Percentiles rank a stretch among this genome's conserved stretches.
phyloP scores from a whole-genome alignment of 2,797 vertebrate genomes.

The Picus viridis region DNA sequence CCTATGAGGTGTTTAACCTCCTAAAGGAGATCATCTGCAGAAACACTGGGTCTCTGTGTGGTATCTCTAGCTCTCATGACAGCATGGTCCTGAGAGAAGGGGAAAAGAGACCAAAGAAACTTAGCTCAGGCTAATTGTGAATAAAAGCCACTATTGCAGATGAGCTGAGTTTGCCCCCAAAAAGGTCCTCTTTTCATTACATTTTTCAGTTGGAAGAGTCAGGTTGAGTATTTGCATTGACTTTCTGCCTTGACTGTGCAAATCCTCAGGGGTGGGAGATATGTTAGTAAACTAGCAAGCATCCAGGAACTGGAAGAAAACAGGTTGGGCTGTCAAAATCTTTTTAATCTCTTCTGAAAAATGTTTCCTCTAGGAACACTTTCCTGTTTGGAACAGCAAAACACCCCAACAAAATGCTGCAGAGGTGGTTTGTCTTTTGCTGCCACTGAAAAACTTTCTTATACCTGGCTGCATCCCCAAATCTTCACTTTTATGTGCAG shows the following conservation, averaged over 20 bases:
- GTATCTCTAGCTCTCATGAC: not conserved
- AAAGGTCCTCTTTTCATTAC: not conserved
- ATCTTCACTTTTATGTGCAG: not conserved
- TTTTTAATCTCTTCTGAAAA: slow-evolving; percentile 35
- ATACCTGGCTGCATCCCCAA: not conserved
- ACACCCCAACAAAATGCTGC: not conserved
- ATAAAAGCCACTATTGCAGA: not conserved
- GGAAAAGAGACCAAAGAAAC: not conserved
- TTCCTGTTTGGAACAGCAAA: not conserved
- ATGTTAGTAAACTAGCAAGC: slow-evolving; percentile 9
- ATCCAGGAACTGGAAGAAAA: slow-evolving; percentile 32
- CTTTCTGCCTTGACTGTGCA: not conserved
- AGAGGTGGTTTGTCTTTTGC: not conserved
- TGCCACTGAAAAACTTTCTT: not conserved
- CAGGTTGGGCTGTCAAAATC: slow-evolving; percentile 1
- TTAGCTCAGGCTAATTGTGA: not conserved
- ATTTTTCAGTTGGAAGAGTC: slow-evolving; percentile 13
- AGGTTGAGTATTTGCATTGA: not conserved
- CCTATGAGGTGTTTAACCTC: not conserved
- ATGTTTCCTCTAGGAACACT: slow-evolving; percentile 16
- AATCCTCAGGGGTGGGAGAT: not conserved
- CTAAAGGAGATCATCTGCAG: not conserved
- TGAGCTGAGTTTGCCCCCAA: not conserved
- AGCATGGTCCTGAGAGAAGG: not conserved
- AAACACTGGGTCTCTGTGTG: not conserved